Evolutionary conservation across 2,797 vertebrate species (phyloP), one percentile per base, ranked within the genome.

Genomic region (Catostomus latipinnis): DNA sequence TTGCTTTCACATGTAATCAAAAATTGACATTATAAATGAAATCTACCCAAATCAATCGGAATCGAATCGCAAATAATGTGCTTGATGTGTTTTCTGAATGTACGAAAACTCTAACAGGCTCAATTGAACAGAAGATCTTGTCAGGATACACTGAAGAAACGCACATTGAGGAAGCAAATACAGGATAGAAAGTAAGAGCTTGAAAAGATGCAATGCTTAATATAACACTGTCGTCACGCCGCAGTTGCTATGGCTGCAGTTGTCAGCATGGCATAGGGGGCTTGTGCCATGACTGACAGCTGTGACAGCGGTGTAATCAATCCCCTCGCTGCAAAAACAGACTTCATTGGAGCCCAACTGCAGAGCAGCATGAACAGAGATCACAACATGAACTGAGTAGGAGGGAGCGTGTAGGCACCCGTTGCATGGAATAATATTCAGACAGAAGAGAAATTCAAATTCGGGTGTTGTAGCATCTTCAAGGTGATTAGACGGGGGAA

Each of bases 291-390:
- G 92, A 93, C 76, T 79, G 82, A 82, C 86, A 86, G 81, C 84
- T 89, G 81, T 90, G 92, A 92, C 89, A 92, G 89, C 84, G 89
- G 85, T 84, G 89, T 92, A 83, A 86, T 83, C 65, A 91, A 92
- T 91, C 89, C 81, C 81, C 82, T 83, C 73, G 54, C 81, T 79
- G 65, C 71, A 50, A 78, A 72, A 79, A 87, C 80, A 84, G 74
- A 84, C 61, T 76, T 84, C 78, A 83, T 82, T 5, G 81, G 78
- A 81, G 84, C 85, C 87, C 84, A 87, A 88, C 86, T 50, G 86
- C 16, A 73, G 73, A 34, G 34, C 68, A 56, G 53, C 52, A 48
- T 43, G 60, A 56, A 72, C n/a, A 22, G 76, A 50, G 63, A 78
- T 74, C 62, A 74, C 50, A 3, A 62, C 8, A 16, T 78, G 57